Evolutionary conservation across 2,797 vertebrate species (phyloP).

Genomic region (Eleutherodactylus coqui): DNA sequence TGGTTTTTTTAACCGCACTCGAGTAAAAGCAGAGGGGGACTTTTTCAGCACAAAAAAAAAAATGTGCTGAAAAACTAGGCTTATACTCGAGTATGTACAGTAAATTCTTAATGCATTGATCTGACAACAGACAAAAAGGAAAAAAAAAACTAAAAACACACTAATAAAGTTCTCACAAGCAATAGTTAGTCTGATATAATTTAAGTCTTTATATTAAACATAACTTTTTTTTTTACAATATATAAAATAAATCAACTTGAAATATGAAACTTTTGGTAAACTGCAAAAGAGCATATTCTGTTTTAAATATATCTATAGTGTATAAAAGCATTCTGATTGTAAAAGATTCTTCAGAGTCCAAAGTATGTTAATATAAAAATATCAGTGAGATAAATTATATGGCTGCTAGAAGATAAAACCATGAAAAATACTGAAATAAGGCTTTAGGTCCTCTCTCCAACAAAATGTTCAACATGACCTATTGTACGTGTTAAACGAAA

Average conservation of each 20-base stretch:
- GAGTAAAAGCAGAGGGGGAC: too few species aligned
- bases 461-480: conserved; percentile 51
- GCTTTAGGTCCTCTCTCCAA: conserved; percentile 17
- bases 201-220: conserved; percentile 63
- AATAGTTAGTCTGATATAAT: conserved; percentile 51
- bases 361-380: conserved; percentile 37
- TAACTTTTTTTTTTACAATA: conserved; percentile 62
- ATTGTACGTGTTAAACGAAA: conserved; percentile 8
- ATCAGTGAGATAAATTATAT: conserved; percentile 48
- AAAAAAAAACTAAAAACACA: background rate
- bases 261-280: conserved; percentile 61
- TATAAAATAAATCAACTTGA: conserved; percentile 61
- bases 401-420: conserved; percentile 37
- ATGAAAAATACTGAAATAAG: conserved; percentile 15
- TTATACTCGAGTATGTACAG: too few species aligned
- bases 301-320: conserved; percentile 62
- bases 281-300: conserved; percentile 61
- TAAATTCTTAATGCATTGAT: background rate
- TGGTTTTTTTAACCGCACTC: too few species aligned
- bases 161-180: background rate
- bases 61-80: too few species aligned
- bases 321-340: conserved; percentile 59
- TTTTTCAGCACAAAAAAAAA: too few species aligned
- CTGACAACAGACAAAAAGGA: background rate
- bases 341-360: conserved; percentile 40